Conservation (phyloP, 1,140 invertebrate genomes). For the Ips nitidus region DNA sequence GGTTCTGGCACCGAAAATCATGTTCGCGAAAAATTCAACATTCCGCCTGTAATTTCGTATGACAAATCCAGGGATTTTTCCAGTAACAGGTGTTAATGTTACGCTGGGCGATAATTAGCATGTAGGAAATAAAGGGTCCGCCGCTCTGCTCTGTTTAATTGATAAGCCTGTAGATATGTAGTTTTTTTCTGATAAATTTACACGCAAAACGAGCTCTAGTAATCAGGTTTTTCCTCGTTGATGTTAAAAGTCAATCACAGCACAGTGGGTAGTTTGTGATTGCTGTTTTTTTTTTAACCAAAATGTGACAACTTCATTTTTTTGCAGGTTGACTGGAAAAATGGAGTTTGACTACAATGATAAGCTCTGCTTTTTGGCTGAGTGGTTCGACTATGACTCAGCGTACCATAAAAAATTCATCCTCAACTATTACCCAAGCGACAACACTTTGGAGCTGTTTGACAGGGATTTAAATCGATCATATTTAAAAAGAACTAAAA, state of each 20-base stretch:
- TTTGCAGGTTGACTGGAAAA: background rate
- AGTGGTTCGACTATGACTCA: conserved; percentile 72
- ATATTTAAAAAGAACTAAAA: conserved; percentile 66
- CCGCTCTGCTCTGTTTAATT: background rate
- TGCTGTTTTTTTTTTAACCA: too few relatives aligned
- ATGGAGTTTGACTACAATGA: conserved; percentile 47
- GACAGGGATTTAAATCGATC: conserved; percentile 64
- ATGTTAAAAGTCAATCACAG: too few relatives aligned
- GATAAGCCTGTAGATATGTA: too few relatives aligned
- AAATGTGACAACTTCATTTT: too few relatives aligned
- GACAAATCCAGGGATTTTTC: background rate
- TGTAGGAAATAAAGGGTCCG: background rate
- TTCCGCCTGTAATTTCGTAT: background rate
- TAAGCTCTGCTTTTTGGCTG: conserved; percentile 53
- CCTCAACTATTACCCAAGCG: conserved; percentile 66
- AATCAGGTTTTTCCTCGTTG: too few relatives aligned
- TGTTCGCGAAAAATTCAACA: too few relatives aligned
- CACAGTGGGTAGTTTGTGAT: too few relatives aligned
- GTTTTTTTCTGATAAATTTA: too few relatives aligned
- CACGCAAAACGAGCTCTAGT: too few relatives aligned
- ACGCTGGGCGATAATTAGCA: conserved; percentile 1
- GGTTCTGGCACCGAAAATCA: too few relatives aligned
- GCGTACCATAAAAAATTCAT: conserved; percentile 65
- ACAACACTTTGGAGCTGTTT: conserved; percentile 71
- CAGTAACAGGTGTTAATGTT: background rate